Conservation (phyloP, 2,888 invertebrate species). For the Nephrotoma guestfalica region DNA sequence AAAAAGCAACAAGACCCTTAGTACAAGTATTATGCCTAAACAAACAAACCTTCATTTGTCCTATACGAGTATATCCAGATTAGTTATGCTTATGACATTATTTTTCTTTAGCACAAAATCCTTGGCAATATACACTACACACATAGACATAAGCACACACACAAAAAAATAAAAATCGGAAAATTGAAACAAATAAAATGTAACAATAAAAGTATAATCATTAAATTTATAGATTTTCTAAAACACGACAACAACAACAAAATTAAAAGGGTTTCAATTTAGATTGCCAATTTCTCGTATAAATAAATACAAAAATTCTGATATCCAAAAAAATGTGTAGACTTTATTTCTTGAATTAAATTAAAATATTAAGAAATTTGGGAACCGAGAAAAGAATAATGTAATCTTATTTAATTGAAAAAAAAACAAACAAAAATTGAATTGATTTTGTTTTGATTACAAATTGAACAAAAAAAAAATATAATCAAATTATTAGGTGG, state of each 20-base stretch:
- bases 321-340: background rate
- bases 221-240: background rate
- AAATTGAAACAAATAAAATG: background rate
- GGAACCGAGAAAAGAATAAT: background rate
- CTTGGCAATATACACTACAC: background rate
- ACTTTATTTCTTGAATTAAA: background rate
- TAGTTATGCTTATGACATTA: background rate
- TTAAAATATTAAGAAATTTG: background rate
- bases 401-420: background rate
- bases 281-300: background rate
- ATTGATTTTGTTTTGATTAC: background rate
- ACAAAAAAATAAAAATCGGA: background rate
- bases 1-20: background rate
- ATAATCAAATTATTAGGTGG: background rate
- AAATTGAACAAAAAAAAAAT: background rate
- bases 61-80: background rate
- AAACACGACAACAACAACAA: background rate
- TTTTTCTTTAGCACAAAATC: background rate
- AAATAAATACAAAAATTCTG: background rate
- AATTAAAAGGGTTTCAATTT: background rate
- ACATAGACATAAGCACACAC: background rate
- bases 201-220: background rate
- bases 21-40: background rate
- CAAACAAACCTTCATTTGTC: background rate
- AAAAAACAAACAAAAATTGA: background rate